A percentile compares a stretch with the other conserved stretches of the same genome.
Conservation (phyloP, 2,113 vertebrate genomes). For the Edolisoma coerulescens region DNA sequence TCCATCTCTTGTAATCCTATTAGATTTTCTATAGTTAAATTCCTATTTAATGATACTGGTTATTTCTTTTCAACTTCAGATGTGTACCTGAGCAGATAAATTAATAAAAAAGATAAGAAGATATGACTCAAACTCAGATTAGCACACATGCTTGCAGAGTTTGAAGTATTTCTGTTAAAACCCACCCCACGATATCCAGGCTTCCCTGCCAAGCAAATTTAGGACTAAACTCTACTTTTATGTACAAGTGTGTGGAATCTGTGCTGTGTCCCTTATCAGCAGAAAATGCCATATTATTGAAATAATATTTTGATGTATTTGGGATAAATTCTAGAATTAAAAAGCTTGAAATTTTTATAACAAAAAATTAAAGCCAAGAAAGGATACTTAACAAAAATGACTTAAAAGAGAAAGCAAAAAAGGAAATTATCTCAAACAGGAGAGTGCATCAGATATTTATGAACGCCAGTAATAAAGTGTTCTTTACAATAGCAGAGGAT, state of each 20-base stretch:
- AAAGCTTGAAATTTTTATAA: neutral
- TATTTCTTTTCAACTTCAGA: neutral
- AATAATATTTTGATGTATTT: neutral
- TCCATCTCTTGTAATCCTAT: neutral
- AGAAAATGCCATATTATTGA: neutral
- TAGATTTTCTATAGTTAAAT: neutral
- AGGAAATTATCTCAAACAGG: neutral
- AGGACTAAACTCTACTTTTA: neutral
- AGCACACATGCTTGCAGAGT: neutral
- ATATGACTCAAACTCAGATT: neutral
- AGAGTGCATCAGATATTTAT: neutral
- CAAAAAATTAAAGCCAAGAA: neutral
- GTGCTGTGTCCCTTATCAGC: neutral
- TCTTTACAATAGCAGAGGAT: neutral
- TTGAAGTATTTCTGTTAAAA: neutral
- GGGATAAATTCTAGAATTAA: neutral
- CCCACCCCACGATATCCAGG: neutral
- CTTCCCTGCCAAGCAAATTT: neutral
- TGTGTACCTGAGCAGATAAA: neutral
- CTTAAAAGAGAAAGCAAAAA: neutral
- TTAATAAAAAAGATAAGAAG: neutral
- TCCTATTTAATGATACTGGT: neutral
- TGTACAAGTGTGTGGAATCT: neutral
- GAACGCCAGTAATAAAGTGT: neutral
- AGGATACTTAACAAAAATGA: neutral